A percentile compares a stretch with the other conserved stretches of the same genome.
Evolutionary conservation across 2,113 vertebrate genomes (phyloP).

Genomic region (Lates calcarifer): DNA sequence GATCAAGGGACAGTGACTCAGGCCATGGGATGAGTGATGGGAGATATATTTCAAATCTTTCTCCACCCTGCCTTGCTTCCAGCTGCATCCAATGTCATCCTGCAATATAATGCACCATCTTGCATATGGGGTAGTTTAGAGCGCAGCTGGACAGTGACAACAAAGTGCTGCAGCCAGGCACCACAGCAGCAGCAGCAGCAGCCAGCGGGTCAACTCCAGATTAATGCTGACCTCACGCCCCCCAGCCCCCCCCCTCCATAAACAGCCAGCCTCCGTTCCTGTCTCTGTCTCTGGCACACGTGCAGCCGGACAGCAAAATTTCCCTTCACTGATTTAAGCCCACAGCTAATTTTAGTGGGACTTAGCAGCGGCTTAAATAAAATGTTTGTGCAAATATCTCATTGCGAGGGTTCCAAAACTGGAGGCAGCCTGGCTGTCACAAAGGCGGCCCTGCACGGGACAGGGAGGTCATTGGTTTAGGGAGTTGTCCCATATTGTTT

Average conservation of each 20-base stretch:
- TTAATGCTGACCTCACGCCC: constrained; percentile 17
- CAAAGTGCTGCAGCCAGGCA: constrained; percentile 30
- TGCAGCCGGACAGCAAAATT: constrained; percentile 51
- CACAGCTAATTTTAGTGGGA: constrained; percentile 72
- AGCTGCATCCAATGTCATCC: constrained; percentile 13
- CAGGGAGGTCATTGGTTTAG: constrained; percentile 17
- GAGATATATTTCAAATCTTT: constrained; percentile 40
- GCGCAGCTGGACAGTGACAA: constrained; percentile 22
- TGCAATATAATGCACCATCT: constrained; percentile 7
- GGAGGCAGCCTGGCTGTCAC: background rate
- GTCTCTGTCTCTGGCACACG: constrained; percentile 40
- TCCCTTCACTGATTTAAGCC: constrained; percentile 63
- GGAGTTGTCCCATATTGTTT: constrained; percentile 52
- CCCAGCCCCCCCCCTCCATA: background rate
- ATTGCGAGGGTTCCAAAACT: constrained; percentile 41
- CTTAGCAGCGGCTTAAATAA: constrained; percentile 54
- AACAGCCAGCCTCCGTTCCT: constrained; percentile 19
- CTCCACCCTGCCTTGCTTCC: background rate
- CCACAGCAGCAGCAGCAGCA: constrained; percentile 12
- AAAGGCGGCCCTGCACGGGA: background rate
- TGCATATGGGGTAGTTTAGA: constrained; percentile 13
- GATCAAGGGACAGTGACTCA: constrained; percentile 33
- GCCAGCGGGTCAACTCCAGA: constrained; percentile 49
- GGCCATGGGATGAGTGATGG: constrained; percentile 24
- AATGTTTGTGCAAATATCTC: constrained; percentile 50